Evolutionary conservation across 2,888 invertebrate genomes (phyloP), one percentile per base, ranked within the genome.

Genomic region (Portevinia maculata): DNA sequence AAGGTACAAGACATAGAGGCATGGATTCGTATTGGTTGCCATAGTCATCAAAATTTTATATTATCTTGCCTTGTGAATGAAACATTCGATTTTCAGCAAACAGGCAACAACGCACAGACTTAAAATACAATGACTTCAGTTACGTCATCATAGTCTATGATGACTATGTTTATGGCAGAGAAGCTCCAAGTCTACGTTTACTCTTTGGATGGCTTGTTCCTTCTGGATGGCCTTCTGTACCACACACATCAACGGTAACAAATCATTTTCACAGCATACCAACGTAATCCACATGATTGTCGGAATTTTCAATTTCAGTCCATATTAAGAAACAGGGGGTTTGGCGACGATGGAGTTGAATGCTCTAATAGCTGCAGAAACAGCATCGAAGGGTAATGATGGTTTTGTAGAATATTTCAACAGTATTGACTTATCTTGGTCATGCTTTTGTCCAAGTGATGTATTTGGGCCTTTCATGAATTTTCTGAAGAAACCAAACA

Each of bases 181-280:
- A 24, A 30, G 13, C 28, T 52, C 8, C 9, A 19, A 17, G 11
- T 44, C 19, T 21, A 44, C 44, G 5, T 7, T 41, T 41, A 34
- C n/a, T 17, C 30, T 17, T 41, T 34, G n/a, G 13, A 28, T 7
- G 21, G 15, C 37, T 53, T 46, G 6, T 41, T 9, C n/a, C n/a
- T n/a, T n/a, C n/a, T n/a, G n/a, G n/a, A n/a, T n/a, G 13, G 41
- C 13, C 13, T 15, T 8, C 7, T 55, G 28, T 37, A 28, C 3
- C 13, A 37, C 24, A 60, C 52, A 21, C 57, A 53, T 75, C 44
- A 44, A 75, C 32, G 34, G 34, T 13, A 53, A 53, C 67, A 67
- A 69, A 75, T 75, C 67, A 67, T 75, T 59, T 75, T 60, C 69
- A 75, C 69, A 67, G 46, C 59, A 75, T 52, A 19, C 52, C 74